Evolutionary conservation across 2,888 invertebrate species (phyloP), one percentile per base, ranked within the genome.

Genomic region (Sericinus montela): DNA sequence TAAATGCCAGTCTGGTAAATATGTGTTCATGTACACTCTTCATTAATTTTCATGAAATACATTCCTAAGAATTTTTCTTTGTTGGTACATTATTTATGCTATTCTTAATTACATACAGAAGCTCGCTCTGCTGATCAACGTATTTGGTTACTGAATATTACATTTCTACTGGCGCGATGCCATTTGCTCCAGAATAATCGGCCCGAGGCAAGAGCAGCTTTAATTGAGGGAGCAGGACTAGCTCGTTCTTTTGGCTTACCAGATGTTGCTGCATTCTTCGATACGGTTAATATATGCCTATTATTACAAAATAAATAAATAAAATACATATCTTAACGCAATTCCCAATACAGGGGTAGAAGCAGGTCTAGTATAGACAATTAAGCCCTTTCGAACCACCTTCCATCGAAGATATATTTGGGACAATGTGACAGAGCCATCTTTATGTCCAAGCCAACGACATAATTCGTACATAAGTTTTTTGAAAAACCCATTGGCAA

Each of bases 131-230:
- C 73, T 0, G 68, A 74, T 35, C 74, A 76, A 46, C 71, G 65
- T 1, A 60, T 65, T 16, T 88, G 87, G 87, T 59, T 80, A 16
- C 53, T 87, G 8, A 88, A 88, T 48, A 73, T 79, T 0, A 68
- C 73, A 0, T 88, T 88, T 53, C 63, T 86, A 10, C 57, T 86
- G 40, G 83, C 85, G 1, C 76, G 82, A 9, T 78, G 85, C 54
- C 82, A 87, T 51, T 63, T 87, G 14, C 70, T 80, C 6, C 85
- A 82, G 54, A 86, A 82, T 57, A 87, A 87, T 52, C 65, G 86
- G 0, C 78, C 86, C 0, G 86, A 88, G 57, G 75, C 81, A 1
- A 66, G 84, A 1, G 85, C 83, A 0, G 72, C 75, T 9, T 59
- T 88, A 1, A 54, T 86, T 1, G 86, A 88, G 42, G 66, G 62